Base-by-base conservation (phyloP, 2,113 vertebrate species). In the Empidonax alnorum region DNA sequence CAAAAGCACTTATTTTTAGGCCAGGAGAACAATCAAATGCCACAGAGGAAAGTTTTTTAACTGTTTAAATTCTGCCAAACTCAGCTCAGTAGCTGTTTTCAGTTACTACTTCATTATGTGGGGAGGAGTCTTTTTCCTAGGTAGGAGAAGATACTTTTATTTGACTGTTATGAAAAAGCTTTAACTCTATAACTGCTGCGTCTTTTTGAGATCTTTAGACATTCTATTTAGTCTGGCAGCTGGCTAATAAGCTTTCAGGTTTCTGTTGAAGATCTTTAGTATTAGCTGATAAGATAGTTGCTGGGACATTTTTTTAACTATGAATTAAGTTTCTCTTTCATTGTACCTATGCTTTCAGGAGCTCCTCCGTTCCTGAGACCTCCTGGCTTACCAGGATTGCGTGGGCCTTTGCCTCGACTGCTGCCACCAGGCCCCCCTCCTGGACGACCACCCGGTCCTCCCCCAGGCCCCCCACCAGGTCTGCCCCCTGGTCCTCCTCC, bases 281-380 rank as follows among this genome's bases (percentile, higher is more conserved):
- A 24, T 77, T 74, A 41, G 33, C 35, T 79, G 75, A 46, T 49
- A 17, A 50, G 18, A 21, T 65, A 20, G 24, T 71, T 91, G n/a
- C 33, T 24, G 47, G 14, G 9, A 7, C 39, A 6, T 35, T 12
- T 68, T 95, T n/a, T 71, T 46, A 42, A 24, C 25, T 9, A 7
- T 71, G 7, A 83, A 61, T 63, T 93, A 59, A 49, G 37, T 61
- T 84, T 46, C 27, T 46, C 7, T 71, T 90, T 56, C 91, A 6
- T 68, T 56, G 7, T 33, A 3, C 23, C 24, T 33, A 10, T 52
- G 9, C 50, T 96, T 92, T 75, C 30, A 99, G 99, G 99, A 89
- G 99, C 99, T 59, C 99, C 99, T 96, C 99, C 99, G 0, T 99
- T 99, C 98, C 93, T 99, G 95, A 99, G 99, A 93, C 99, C 99